These are phyloP conservation scores for Cosmopolites sordidus DNA, from an alignment of 2,888 invertebrate genomes.

Conservation along the genomic window DNA sequence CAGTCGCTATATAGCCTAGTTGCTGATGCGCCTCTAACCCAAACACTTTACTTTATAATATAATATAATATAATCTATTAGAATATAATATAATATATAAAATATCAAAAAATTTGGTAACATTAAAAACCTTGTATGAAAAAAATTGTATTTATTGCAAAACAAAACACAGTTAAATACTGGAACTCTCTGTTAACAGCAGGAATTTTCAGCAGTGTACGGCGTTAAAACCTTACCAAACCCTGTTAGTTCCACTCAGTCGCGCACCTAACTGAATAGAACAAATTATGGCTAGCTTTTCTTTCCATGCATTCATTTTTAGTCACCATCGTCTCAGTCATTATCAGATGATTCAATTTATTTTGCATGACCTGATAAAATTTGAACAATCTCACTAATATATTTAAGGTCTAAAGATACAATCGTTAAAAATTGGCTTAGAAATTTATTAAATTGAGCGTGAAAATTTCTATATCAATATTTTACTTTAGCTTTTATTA, in stretches of 20 bases:
- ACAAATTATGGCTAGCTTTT: constrained; percentile 41
- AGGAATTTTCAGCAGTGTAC: constrained; percentile 39
- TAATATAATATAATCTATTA: too few species aligned
- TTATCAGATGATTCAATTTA: constrained; percentile 21
- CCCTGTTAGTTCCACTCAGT: constrained; percentile 46
- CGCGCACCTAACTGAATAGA: constrained; percentile 49
- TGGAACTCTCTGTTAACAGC: too few species aligned
- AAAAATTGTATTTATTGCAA: too few species aligned
- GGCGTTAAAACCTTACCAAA: constrained; percentile 34
- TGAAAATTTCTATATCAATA: constrained; percentile 25
- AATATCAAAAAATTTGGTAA: too few species aligned
- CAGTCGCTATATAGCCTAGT: too few species aligned
- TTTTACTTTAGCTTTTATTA: constrained; percentile 25
- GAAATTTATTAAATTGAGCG: constrained; percentile 14
- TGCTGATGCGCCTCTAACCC: too few species aligned
- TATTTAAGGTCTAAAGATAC: not conserved
- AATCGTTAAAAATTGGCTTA: not conserved
- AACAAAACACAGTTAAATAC: too few species aligned
- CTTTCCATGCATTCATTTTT: constrained; percentile 21
- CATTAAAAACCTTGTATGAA: too few species aligned
- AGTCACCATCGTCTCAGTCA: constrained; percentile 15
- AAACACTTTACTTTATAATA: too few species aligned
- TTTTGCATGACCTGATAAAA: constrained; percentile 13
- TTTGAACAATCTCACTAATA: not conserved
- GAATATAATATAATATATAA: too few species aligned